These are phyloP conservation scores for Eurytoma californica DNA, from an alignment of 2,888 invertebrate species.

Conservation along the genomic window DNA sequence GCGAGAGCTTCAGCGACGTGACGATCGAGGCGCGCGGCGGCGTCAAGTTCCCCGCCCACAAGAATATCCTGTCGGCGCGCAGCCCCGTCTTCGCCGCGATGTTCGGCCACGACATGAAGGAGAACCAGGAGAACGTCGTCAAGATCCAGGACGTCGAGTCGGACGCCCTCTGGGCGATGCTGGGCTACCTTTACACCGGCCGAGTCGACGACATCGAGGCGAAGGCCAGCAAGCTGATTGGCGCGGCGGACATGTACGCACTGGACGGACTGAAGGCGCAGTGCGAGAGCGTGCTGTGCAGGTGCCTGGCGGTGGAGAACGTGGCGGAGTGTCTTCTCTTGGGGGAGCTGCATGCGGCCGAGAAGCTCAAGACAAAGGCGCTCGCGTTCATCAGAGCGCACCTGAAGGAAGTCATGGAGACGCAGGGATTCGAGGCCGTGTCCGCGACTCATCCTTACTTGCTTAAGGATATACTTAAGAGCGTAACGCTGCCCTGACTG, in stretches of 20 bases:
- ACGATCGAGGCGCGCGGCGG: neutral
- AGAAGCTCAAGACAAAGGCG: slow-evolving; percentile 20
- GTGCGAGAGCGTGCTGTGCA: slow-evolving; percentile 22
- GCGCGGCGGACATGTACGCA: slow-evolving; percentile 31
- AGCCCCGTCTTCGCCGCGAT: slow-evolving; percentile 42
- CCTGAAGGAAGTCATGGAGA: slow-evolving; percentile 18
- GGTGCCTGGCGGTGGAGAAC: neutral
- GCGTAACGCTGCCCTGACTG: neutral
- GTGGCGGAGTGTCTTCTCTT: slow-evolving; percentile 25
- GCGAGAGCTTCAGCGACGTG: slow-evolving; percentile 6
- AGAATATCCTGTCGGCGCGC: slow-evolving; percentile 1
- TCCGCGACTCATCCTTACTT: neutral
- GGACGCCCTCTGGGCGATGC: slow-evolving; percentile 18
- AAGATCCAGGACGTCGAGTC: slow-evolving; percentile 22
- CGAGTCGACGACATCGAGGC: neutral
- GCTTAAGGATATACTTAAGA: slow-evolving; percentile 33
- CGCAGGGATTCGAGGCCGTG: slow-evolving; percentile 9
- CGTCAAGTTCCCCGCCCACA: neutral
- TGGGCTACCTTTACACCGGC: slow-evolving; percentile 30
- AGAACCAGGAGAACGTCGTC: slow-evolving; percentile 12
- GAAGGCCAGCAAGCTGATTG: neutral
- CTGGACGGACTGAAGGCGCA: slow-evolving; percentile 15
- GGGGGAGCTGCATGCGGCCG: slow-evolving; percentile 19
- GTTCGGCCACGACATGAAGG: slow-evolving; percentile 45
- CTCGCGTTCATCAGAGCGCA: slow-evolving; percentile 15